A percentile compares a stretch with the other conserved stretches of the same genome.
phyloP scores from a whole-genome alignment of 2,888 invertebrate species.

The Oligia latruncula region DNA sequence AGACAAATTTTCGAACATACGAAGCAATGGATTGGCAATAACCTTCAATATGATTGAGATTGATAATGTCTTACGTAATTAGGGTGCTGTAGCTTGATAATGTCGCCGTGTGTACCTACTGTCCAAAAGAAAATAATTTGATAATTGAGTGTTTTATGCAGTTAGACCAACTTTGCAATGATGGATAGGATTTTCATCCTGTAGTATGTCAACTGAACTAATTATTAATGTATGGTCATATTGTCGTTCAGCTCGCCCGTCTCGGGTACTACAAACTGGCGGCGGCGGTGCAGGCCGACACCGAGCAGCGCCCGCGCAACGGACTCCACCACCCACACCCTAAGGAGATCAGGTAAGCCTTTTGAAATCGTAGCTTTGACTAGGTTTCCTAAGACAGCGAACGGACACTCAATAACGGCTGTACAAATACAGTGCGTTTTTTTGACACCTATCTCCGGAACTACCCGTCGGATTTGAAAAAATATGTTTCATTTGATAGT shows the following conservation, averaged over 20 bases:
- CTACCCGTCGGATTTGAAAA: too few species aligned
- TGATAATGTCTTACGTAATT: background rate
- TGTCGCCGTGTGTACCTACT: background rate
- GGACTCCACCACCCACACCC: slow-evolving; percentile 82
- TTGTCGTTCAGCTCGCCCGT: slow-evolving; percentile 89
- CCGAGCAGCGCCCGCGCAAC: slow-evolving; percentile 86
- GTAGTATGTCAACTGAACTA: background rate
- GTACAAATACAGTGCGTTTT: background rate
- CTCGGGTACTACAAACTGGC: slow-evolving; percentile 92
- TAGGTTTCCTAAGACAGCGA: background rate
- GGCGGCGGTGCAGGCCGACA: slow-evolving; percentile 84
- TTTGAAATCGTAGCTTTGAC: background rate
- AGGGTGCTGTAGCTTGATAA: background rate
- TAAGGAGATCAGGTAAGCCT: slow-evolving; percentile 83
- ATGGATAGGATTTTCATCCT: slow-evolving; percentile 5
- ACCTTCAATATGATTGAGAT: background rate
- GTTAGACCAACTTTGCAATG: background rate
- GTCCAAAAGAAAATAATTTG: background rate
- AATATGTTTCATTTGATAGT: too few species aligned
- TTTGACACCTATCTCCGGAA: background rate
- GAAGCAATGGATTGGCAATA: background rate
- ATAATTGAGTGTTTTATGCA: background rate
- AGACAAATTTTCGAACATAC: background rate
- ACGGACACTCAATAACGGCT: background rate
- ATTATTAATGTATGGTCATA: background rate